A percentile compares a stretch with the other conserved stretches of the same genome.
Conservation (phyloP, 2,888 invertebrate genomes). For the Eulithis testata region DNA sequence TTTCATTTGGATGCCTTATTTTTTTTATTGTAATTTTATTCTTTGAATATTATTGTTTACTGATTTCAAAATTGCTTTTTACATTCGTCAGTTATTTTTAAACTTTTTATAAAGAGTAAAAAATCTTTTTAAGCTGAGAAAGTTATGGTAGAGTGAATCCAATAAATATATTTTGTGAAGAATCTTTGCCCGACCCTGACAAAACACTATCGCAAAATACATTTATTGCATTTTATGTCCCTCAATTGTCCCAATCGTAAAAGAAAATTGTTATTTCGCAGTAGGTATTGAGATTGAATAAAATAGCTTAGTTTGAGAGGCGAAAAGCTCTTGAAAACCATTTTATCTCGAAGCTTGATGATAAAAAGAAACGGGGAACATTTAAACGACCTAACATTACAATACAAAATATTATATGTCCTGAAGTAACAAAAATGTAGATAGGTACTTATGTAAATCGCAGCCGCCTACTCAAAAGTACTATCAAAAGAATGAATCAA, state of each 20-base stretch:
- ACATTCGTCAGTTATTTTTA: too few relatives aligned
- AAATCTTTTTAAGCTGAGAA: neutral
- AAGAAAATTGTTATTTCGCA: constrained; percentile 1
- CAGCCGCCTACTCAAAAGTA: too few relatives aligned
- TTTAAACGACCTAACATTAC: too few relatives aligned
- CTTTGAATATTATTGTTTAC: too few relatives aligned
- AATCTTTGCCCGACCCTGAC: neutral
- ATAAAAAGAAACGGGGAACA: neutral
- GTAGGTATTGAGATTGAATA: constrained; percentile 2
- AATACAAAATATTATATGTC: too few relatives aligned
- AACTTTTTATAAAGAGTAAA: too few relatives aligned
- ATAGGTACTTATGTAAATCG: too few relatives aligned
- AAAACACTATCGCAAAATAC: neutral
- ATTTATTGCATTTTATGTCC: constrained; percentile 6
- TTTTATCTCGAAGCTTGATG: neutral
- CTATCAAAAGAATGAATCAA: too few relatives aligned
- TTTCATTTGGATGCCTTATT: too few relatives aligned
- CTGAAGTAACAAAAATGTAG: too few relatives aligned
- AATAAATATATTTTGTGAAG: constrained; percentile 1
- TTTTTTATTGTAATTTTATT: too few relatives aligned
- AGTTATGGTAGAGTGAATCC: neutral
- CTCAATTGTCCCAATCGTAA: constrained; percentile 3
- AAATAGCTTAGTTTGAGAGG: neutral
- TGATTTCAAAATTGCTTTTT: too few relatives aligned
- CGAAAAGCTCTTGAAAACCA: neutral